Conservation (phyloP, 2,888 invertebrate species). For the Lysandra bellargus region DNA sequence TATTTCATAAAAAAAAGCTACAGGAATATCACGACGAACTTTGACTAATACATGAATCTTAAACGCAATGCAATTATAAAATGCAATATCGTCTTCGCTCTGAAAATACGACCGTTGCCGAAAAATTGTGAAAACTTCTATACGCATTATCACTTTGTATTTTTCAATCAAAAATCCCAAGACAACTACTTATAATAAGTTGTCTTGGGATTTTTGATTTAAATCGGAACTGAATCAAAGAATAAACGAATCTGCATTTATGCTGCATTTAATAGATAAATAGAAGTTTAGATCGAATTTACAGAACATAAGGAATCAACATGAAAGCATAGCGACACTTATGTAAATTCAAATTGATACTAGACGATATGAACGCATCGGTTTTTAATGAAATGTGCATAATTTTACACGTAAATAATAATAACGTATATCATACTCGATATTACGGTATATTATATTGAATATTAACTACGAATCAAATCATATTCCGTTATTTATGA, state of each 20-base stretch:
- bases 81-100: too few species aligned
- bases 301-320: not conserved
- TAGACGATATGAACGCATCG: not conserved
- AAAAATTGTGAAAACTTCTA: too few species aligned
- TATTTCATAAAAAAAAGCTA: too few species aligned
- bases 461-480: not conserved
- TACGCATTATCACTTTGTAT: too few species aligned
- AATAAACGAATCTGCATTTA: not conserved
- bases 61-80: too few species aligned
- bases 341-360: not conserved
- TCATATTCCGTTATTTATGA: not conserved
- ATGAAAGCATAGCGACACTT: constrained; percentile 7
- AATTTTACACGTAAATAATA: constrained; percentile 3
- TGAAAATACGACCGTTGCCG: too few species aligned
- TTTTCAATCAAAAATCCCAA: too few species aligned
- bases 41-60: too few species aligned
- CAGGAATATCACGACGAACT: too few species aligned
- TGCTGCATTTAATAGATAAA: not conserved
- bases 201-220: too few species aligned
- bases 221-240: not conserved
- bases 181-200: too few species aligned
- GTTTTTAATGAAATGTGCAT: constrained; percentile 18
- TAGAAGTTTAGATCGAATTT: not conserved
- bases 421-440: not conserved
- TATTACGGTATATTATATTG: not conserved